Evolutionary conservation across 2,888 invertebrate genomes (phyloP).

Genomic region (Sepioteuthis lessoniana): DNA sequence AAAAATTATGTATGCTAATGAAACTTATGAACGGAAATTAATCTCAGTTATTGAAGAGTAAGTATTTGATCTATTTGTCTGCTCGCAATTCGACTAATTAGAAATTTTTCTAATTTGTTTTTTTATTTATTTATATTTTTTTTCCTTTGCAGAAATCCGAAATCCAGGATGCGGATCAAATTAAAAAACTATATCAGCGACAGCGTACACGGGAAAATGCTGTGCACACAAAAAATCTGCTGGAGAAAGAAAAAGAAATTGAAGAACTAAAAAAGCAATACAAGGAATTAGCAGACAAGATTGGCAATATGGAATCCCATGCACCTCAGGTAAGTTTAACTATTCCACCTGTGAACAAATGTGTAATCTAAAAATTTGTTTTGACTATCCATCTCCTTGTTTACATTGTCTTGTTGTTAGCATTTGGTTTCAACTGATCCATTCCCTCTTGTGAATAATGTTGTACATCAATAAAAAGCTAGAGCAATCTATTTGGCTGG

Average conservation of each 20-base stretch:
- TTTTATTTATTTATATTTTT: background rate
- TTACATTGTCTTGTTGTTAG: no score
- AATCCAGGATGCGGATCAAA: constrained; percentile 63
- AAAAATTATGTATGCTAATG: no score
- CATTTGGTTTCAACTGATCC: no score
- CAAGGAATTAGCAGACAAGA: constrained; percentile 68
- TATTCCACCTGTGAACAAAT: background rate
- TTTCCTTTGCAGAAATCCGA: constrained; percentile 59
- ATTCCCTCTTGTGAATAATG: no score
- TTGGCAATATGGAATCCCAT: constrained; percentile 64
- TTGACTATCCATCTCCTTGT: no score
- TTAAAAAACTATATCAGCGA: constrained; percentile 70
- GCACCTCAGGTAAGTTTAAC: constrained; percentile 62
- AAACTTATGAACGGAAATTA: no score
- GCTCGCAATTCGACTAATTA: no score
- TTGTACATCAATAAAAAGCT: no score
- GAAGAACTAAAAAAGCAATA: constrained; percentile 71
- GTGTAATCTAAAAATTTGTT: no score
- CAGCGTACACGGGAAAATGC: constrained; percentile 72
- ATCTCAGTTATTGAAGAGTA: no score
- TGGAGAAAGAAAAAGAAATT: constrained; percentile 72
- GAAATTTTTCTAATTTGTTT: background rate
- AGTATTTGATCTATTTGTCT: no score
- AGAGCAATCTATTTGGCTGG: no score
- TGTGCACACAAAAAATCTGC: constrained; percentile 71